These are phyloP conservation scores for Drosophila quinaria DNA, from an alignment of 2,888 invertebrate genomes.

Conservation along the genomic window DNA sequence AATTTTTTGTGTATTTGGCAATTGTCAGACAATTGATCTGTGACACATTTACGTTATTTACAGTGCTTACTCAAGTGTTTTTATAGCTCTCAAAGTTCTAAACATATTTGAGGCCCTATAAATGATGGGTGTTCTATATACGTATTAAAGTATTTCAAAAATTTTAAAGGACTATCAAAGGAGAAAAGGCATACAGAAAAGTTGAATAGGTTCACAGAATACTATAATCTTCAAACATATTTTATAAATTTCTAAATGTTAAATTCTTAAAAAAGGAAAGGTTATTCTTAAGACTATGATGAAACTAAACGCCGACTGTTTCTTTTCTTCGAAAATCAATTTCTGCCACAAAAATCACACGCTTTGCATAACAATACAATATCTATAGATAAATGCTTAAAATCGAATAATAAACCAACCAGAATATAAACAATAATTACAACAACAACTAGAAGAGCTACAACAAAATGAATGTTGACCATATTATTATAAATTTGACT, in stretches of 20 bases:
- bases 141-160: not conserved
- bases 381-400: constrained; percentile 4
- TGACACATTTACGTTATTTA: constrained; percentile 54
- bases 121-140: not conserved
- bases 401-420: constrained; percentile 22
- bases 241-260: not conserved
- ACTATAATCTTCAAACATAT: no score
- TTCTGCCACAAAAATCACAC: constrained; percentile 45
- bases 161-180: not conserved
- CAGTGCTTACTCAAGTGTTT: constrained; percentile 20
- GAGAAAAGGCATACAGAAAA: not conserved
- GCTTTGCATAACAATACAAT: constrained; percentile 29
- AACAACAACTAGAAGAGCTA: constrained; percentile 21
- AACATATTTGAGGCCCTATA: not conserved
- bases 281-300: not conserved
- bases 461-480: constrained; percentile 28
- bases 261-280: not conserved
- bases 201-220: not conserved
- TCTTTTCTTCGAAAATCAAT: constrained; percentile 8
- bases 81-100: not conserved
- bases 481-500: constrained; percentile 67
- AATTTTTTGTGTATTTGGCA: constrained; percentile 39
- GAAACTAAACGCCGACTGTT: not conserved
- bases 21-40: constrained; percentile 59
- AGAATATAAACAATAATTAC: constrained; percentile 31